A percentile compares a stretch with the other conserved stretches of the same genome.
These are phyloP conservation scores for Ypsolopha sequella DNA, from an alignment of 2,888 invertebrate species.

Conservation along the genomic window DNA sequence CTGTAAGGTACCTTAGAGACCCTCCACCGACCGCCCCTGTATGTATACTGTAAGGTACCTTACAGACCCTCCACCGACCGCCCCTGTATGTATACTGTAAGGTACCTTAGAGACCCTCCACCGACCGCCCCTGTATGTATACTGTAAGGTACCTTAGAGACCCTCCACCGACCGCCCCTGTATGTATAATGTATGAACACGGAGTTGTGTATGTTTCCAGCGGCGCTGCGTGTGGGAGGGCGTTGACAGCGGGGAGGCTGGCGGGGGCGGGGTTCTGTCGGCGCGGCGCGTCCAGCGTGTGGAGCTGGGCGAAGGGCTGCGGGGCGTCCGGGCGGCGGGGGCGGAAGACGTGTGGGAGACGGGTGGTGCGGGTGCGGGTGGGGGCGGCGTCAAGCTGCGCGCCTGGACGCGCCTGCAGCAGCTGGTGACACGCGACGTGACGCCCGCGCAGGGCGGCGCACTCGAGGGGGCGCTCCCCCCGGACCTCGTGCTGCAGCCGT, in stretches of 20 bases:
- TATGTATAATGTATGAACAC: too few relatives aligned
- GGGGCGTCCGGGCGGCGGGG: not conserved
- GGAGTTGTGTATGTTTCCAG: not conserved
- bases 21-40: too few relatives aligned
- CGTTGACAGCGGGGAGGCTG: not conserved
- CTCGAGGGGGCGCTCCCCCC: not conserved
- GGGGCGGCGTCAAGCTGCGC: not conserved
- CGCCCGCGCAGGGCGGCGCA: not conserved
- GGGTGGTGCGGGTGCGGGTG: not conserved
- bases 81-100: too few relatives aligned
- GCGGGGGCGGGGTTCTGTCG: not conserved
- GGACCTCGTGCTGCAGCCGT: not conserved
- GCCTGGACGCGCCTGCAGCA: not conserved
- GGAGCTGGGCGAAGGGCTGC: not conserved
- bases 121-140: too few relatives aligned
- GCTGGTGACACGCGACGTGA: not conserved
- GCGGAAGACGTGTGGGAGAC: not conserved
- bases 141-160: too few relatives aligned
- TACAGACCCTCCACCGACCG: too few relatives aligned
- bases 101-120: too few relatives aligned
- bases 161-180: too few relatives aligned
- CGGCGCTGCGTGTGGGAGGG: conserved; percentile 3
- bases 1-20: too few relatives aligned
- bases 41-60: too few relatives aligned
- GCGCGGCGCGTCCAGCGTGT: not conserved